These are phyloP conservation scores for Buathra laborator DNA, from an alignment of 2,888 invertebrate species.

Conservation along the genomic window DNA sequence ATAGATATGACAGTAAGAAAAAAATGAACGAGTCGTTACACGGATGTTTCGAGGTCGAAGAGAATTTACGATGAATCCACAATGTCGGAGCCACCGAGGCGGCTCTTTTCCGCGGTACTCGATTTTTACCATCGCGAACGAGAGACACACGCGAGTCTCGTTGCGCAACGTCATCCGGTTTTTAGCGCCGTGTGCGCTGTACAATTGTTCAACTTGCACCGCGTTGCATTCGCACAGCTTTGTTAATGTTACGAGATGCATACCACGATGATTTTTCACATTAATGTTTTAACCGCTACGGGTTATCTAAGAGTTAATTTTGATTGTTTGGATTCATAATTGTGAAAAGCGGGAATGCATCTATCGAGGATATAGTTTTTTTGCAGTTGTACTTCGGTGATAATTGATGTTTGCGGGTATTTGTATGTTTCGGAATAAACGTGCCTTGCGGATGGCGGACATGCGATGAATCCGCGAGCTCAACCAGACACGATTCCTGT, in stretches of 20 bases:
- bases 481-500: conserved; percentile 85
- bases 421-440: conserved; percentile 2
- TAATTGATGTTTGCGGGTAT: neutral
- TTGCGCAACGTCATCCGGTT: conserved; percentile 66
- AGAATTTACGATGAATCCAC: conserved; percentile 41
- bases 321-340: conserved; percentile 18
- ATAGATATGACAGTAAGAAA: neutral
- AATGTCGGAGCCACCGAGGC: conserved; percentile 32
- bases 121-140: conserved; percentile 31
- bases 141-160: conserved; percentile 36
- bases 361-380: conserved; percentile 1
- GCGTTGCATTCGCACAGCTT: neutral
- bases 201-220: neutral
- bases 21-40: conserved; percentile 16
- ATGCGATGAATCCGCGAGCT: conserved; percentile 69
- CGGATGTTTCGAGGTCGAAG: conserved; percentile 20
- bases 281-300: conserved; percentile 3
- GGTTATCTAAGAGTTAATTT: conserved; percentile 16
- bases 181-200: conserved; percentile 31
- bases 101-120: conserved; percentile 18
- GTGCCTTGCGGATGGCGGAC: neutral
- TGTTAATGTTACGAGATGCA: neutral
- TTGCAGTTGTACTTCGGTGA: neutral
- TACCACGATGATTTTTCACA: conserved; percentile 14
- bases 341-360: conserved; percentile 17